Percentiles rank a stretch among this genome's conserved stretches.
These are phyloP conservation scores for Cordilura impudica DNA, from an alignment of 2,888 invertebrate species.

Conservation along the genomic window DNA sequence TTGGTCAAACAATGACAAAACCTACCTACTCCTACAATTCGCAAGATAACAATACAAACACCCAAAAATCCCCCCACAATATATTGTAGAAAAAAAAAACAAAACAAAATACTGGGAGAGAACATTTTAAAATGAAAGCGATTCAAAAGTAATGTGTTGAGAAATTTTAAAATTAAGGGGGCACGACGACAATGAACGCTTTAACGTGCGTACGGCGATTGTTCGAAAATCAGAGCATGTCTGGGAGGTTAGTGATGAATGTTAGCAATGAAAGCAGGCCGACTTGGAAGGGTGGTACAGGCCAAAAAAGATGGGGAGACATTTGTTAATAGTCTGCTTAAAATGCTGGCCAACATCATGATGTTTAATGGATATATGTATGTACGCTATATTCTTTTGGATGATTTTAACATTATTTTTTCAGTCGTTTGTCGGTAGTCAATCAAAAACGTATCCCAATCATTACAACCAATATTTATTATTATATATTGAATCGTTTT, in stretches of 20 bases:
- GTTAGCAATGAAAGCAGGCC: not conserved
- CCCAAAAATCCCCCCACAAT: conserved; percentile 28
- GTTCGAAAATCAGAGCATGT: conserved; percentile 23
- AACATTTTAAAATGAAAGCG: conserved; percentile 53
- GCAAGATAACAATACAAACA: conserved; percentile 23
- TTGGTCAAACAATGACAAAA: conserved; percentile 12
- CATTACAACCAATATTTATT: conserved; percentile 27
- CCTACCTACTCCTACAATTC: conserved; percentile 29
- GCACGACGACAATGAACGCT: not conserved
- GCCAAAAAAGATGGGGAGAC: not conserved
- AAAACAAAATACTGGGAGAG: too few relatives aligned
- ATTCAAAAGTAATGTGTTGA: conserved; percentile 41
- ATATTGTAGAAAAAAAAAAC: conserved; percentile 19
- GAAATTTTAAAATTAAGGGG: not conserved
- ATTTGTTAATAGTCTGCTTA: too few relatives aligned
- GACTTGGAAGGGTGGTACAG: not conserved
- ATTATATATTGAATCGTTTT: not conserved
- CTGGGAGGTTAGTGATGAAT: not conserved
- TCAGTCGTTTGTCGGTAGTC: conserved; percentile 78
- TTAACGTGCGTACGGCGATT: conserved; percentile 55
- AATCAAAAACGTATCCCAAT: conserved; percentile 76
- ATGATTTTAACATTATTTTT: conserved; percentile 53
- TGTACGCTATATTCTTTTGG: conserved; percentile 40
- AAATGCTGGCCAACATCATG: conserved; percentile 16
- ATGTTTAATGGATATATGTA: conserved; percentile 52